Percentiles rank a stretch among this genome's conserved stretches.
These are phyloP conservation scores for Hirtodrosophila alboralis DNA, from an alignment of 2,888 invertebrate genomes.

Conservation along the genomic window DNA sequence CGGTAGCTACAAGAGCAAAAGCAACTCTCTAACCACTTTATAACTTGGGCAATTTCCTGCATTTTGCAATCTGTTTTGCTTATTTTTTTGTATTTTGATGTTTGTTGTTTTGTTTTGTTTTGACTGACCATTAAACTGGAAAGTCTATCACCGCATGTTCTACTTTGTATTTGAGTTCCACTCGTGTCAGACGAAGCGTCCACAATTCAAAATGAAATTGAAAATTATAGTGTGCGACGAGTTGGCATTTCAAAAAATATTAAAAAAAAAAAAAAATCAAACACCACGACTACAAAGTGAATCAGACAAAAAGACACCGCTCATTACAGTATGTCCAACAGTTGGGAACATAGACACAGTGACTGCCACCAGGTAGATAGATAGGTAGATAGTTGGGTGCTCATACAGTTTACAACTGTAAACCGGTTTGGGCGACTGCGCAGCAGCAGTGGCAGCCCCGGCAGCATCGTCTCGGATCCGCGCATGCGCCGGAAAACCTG, in stretches of 20 bases:
- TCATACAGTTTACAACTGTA: constrained; percentile 41
- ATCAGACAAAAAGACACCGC: constrained; percentile 19
- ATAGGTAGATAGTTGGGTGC: constrained; percentile 30
- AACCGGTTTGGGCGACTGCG: constrained; percentile 56
- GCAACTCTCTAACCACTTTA: constrained; percentile 48
- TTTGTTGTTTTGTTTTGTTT: constrained; percentile 3
- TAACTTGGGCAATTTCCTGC: constrained; percentile 28
- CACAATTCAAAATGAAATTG: constrained; percentile 62
- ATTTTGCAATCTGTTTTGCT: constrained; percentile 27
- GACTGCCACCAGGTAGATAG: constrained; percentile 15
- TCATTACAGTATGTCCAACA: constrained; percentile 20
- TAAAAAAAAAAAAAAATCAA: no score
- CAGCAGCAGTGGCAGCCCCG: constrained; percentile 2
- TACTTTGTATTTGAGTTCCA: constrained; percentile 15
- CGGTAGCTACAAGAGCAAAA: constrained; percentile 20
- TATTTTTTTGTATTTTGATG: not conserved
- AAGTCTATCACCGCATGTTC: constrained; percentile 38
- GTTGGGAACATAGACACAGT: constrained; percentile 4
- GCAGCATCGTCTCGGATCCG: constrained; percentile 24
- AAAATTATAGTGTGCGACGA: constrained; percentile 54
- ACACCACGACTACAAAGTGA: constrained; percentile 11
- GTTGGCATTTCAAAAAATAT: constrained; percentile 23
- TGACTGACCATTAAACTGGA: constrained; percentile 44
- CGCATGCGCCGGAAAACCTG: constrained; percentile 70
- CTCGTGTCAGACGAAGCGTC: constrained; percentile 30